Evolutionary conservation across 2,888 invertebrate genomes (phyloP).

Genomic region (Catocala fraxini): DNA sequence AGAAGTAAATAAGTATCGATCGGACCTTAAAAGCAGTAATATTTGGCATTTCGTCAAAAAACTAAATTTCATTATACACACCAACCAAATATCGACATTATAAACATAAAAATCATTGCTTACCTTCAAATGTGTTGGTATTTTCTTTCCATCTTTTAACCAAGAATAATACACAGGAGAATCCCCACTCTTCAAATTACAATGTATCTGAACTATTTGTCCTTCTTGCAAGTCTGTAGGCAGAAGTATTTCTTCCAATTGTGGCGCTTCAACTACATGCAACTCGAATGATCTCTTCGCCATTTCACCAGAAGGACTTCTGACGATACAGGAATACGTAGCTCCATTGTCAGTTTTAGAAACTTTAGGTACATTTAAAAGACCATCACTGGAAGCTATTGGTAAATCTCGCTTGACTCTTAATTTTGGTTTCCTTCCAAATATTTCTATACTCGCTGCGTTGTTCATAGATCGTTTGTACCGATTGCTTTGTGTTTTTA

Average conservation of each 20-base stretch:
- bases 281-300: constrained; percentile 91
- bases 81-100: too few relatives aligned
- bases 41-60: too few relatives aligned
- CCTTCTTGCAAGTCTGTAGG: constrained; percentile 94
- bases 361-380: constrained; percentile 88
- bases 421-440: constrained; percentile 83
- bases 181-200: constrained; percentile 92
- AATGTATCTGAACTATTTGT: constrained; percentile 94
- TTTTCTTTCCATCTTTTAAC: constrained; percentile 90
- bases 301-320: constrained; percentile 92
- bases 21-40: too few relatives aligned
- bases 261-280: constrained; percentile 91
- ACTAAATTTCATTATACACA: too few relatives aligned
- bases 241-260: constrained; percentile 94
- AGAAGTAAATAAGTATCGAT: too few relatives aligned
- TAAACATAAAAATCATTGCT: constrained; percentile 13
- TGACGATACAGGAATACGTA: constrained; percentile 92
- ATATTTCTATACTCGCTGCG: constrained; percentile 78
- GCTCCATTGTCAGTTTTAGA: constrained; percentile 91
- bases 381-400: constrained; percentile 78
- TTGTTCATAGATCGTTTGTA: constrained; percentile 72
- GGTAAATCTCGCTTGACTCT: constrained; percentile 73
- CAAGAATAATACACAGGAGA: constrained; percentile 91
- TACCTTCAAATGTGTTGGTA: constrained; percentile 90
- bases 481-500: constrained; percentile 64